Conservation (phyloP, 2,113 vertebrate genomes). For the Accipiter virgatus region DNA sequence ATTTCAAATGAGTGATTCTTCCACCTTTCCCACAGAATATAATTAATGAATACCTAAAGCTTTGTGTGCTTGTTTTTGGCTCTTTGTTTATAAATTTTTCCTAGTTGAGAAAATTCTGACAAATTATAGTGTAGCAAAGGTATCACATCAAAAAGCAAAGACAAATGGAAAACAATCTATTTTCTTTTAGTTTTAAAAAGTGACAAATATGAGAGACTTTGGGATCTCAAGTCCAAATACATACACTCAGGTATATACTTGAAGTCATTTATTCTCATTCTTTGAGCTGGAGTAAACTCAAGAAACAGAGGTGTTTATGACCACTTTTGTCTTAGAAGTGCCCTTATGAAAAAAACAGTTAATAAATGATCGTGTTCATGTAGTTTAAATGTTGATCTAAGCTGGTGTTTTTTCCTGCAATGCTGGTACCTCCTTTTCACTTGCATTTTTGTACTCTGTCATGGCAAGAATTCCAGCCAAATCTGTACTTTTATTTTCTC, state of each 20-base stretch:
- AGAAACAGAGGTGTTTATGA: not conserved
- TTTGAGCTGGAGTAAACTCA: not conserved
- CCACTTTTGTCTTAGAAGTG: not conserved
- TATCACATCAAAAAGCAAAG: not conserved
- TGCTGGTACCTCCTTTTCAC: not conserved
- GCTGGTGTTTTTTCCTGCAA: not conserved
- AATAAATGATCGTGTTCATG: not conserved
- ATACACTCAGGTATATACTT: not conserved
- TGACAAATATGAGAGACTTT: not conserved
- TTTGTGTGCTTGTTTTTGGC: not conserved
- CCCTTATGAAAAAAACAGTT: not conserved
- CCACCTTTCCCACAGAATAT: not conserved
- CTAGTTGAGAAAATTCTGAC: not conserved
- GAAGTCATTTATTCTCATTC: not conserved
- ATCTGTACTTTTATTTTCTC: not conserved
- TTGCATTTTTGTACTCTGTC: not conserved
- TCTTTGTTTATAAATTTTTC: not conserved
- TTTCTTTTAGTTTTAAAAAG: not conserved
- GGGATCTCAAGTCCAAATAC: not conserved
- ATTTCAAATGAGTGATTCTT: not conserved
- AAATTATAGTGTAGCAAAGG: not conserved
- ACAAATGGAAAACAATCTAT: not conserved
- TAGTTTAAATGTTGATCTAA: not conserved
- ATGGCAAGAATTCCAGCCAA: not conserved
- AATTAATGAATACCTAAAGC: not conserved